Base-by-base conservation (phyloP, 2,888 invertebrate species). In the Ennomos fuscantarius region DNA sequence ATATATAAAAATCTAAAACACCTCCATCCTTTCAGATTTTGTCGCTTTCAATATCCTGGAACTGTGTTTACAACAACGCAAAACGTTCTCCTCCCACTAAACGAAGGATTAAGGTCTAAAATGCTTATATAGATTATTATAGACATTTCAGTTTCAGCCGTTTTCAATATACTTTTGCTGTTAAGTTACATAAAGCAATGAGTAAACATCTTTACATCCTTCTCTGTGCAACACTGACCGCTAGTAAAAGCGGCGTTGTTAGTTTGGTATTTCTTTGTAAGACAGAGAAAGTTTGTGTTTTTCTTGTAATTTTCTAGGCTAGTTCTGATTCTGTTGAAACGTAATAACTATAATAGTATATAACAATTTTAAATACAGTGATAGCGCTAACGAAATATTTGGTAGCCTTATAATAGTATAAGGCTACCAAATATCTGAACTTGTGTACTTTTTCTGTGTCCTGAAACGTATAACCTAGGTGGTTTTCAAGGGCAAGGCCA, bases 121-220 rank as follows among this genome's bases (percentile, higher is more conserved):
- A 5, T 40, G 9, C 11, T 34, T 32, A 39, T n/a, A n/a, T n/a
- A 33, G 37, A 40, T 33, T 9, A 6, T 6, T 3, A 24, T 24
- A 24, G 2, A 24, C 1, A 24, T 24, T 24, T 24, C 6, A 6
- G 24, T 24, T 24, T 3, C 24, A 24, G 24, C 3, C 24, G 24
- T 46, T 31, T 46, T 46, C 89, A 82, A 87, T 88, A 84, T 68
- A 84, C 82, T 80, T 84, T 80, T 85, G 24, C 84, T 84, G 83
- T 86, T 79, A 74, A 65, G 80, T 88, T 85, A 85, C 82, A 84
- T 87, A 86, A 87, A 88, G 81, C 77, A 56, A 33, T 65, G 68
- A 76, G 79, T 74, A 76, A 78, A 66, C 63, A 69, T 66, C 66
- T 59, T 72, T 69, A 11, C 37, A 24, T 24, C 24, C 52, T 58